Evolutionary conservation across 2,888 invertebrate species (phyloP), one percentile per base, ranked within the genome.

Genomic region (Deroplatys truncata): DNA sequence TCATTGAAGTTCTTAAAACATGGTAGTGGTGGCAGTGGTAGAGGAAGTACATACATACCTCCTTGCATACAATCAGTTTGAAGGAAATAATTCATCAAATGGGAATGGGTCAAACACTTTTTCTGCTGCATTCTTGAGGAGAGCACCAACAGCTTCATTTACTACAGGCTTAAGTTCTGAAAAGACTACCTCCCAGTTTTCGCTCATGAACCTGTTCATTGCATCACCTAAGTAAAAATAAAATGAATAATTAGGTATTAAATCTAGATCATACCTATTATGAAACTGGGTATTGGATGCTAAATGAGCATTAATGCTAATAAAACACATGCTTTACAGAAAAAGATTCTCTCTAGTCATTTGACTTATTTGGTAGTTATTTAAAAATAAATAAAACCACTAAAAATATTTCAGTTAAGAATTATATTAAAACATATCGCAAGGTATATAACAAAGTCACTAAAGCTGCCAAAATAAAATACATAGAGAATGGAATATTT

Each of bases 111-210:
- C 86, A 83, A 92, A 92, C 1, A 92, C 91, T 88, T 91, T 91
- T 82, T 90, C 91, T 9, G 92, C 91, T 20, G 91, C 90, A 31
- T 91, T 91, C 28, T 89, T 90, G 8, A 92, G 89, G 10, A 92
- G 89, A 28, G 89, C 89, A 20, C 91, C 90, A 20, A 92, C 91
- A 3, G 92, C 91, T 84, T 92, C 91, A 87, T 91, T 91, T 35
- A 93, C 90, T 16, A 93, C 92, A n/a, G 93, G 93, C 89, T 92
- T 93, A 28, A 94, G 89, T 90, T 93, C 93, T 84, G 92, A 91
- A 88, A 93, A 92, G 8, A 94, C 91, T 43, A 92, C 92, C 84
- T 93, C 92, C 82, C 93, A 92, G 90, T 94, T 94, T 84, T 93
- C 93, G 89, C 92, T 93, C 88, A 94, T 93, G 4, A 93, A 92